Conservation (phyloP, 2,888 invertebrate species). For the Diaphora mendica region DNA sequence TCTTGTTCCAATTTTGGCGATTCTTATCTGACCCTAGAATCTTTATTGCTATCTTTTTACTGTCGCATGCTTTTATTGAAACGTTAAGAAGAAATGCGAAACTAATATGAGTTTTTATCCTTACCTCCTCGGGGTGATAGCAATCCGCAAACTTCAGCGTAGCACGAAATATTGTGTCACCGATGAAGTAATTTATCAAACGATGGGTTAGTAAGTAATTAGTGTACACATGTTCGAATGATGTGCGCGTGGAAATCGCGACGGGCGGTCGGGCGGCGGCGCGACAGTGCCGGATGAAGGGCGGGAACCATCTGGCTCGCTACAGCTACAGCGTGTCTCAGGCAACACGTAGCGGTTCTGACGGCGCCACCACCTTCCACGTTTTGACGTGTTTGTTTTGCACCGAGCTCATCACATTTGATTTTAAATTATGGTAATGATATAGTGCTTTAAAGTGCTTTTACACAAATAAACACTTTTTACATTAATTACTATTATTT, state of each 20-base stretch:
- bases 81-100: slow-evolving; percentile 52
- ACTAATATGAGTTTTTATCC: slow-evolving; percentile 48
- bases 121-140: slow-evolving; percentile 57
- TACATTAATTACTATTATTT: not conserved
- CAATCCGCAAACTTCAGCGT: slow-evolving; percentile 52
- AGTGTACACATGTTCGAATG: slow-evolving; percentile 50
- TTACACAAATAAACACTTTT: not conserved
- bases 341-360: slow-evolving; percentile 19
- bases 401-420: slow-evolving; percentile 18
- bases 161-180: slow-evolving; percentile 52
- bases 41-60: slow-evolving; percentile 64
- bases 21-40: slow-evolving; percentile 54
- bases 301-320: slow-evolving; percentile 63
- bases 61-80: slow-evolving; percentile 61
- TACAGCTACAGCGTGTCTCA: slow-evolving; percentile 26
- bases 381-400: slow-evolving; percentile 17
- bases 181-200: slow-evolving; percentile 52
- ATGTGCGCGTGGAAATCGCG: slow-evolving; percentile 46
- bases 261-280: slow-evolving; percentile 53
- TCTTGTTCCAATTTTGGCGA: slow-evolving; percentile 23
- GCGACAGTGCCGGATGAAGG: slow-evolving; percentile 61
- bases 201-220: slow-evolving; percentile 52
- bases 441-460: not conserved
- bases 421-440: slow-evolving; percentile 10
- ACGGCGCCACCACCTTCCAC: slow-evolving; percentile 39